Evolutionary conservation across 2,888 invertebrate species (phyloP).

Genomic region (Aleiodes alternator): DNA sequence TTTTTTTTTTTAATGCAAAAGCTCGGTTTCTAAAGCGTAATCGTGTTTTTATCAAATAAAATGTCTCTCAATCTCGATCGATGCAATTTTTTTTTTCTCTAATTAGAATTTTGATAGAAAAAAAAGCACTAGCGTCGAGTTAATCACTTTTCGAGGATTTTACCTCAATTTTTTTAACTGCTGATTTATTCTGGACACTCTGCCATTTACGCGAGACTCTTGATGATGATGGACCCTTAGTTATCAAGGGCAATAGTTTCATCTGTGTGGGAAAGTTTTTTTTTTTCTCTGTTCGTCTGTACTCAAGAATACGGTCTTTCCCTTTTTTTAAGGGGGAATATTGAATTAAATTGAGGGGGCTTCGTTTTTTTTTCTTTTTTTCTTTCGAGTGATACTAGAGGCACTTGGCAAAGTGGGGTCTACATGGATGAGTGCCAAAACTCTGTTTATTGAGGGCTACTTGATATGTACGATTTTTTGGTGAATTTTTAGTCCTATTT

Average conservation of each 20-base stretch:
- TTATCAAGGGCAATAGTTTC: constrained; percentile 63
- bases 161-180: constrained; percentile 61
- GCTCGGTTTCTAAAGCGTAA: too few species aligned
- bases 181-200: constrained; percentile 63
- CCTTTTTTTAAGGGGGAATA: neutral
- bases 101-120: too few species aligned
- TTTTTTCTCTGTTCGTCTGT: constrained; percentile 31
- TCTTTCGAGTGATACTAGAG: constrained; percentile 6
- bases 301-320: too few species aligned
- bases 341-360: neutral
- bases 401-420: constrained; percentile 2
- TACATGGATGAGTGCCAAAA: constrained; percentile 22
- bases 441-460: neutral
- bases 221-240: constrained; percentile 61
- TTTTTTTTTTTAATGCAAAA: too few species aligned
- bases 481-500: too few species aligned
- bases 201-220: constrained; percentile 60
- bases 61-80: too few species aligned
- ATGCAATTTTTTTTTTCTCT: too few species aligned
- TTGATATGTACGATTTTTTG: neutral
- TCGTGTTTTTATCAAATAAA: too few species aligned
- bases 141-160: neutral
- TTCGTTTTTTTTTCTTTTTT: neutral
- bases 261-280: constrained; percentile 65
- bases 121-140: constrained; percentile 2